Evolutionary conservation across 2,888 invertebrate genomes (phyloP).

Genomic region (Vanessa cardui): DNA sequence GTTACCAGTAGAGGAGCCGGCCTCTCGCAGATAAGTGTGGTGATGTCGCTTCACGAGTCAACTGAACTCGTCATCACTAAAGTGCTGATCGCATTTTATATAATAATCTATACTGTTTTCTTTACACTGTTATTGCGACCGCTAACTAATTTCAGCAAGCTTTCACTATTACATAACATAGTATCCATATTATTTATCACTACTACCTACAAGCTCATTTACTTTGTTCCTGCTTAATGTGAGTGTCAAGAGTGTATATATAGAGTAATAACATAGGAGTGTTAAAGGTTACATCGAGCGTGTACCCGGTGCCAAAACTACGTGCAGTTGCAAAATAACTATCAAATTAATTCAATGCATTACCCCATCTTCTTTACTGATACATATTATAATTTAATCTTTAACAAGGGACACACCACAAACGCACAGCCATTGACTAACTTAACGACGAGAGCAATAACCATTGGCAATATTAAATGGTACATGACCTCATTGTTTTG

Average conservation of each 20-base stretch:
- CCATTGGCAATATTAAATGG: not conserved
- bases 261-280: not conserved
- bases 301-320: constrained; percentile 13
- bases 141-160: not conserved
- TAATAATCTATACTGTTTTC: not conserved
- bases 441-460: not conserved
- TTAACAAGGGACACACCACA: constrained; percentile 23
- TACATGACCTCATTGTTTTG: not conserved
- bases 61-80: constrained; percentile 19
- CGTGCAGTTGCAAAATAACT: not conserved
- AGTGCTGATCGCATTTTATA: constrained; percentile 1
- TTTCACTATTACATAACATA: not conserved
- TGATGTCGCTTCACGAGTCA: constrained; percentile 24
- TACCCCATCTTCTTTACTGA: constrained; percentile 21
- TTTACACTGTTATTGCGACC: not conserved
- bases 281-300: constrained; percentile 9
- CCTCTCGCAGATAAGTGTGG: constrained; percentile 35
- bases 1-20: constrained; percentile 11
- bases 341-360: constrained; percentile 16
- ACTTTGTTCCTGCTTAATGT: not conserved
- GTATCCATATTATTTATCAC: not conserved
- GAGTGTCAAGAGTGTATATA: not conserved
- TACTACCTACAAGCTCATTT: not conserved
- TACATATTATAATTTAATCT: not conserved
- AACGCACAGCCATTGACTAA: constrained; percentile 16